These are phyloP conservation scores for Torymus tubicola DNA, from an alignment of 2,888 invertebrate genomes.

Conservation along the genomic window DNA sequence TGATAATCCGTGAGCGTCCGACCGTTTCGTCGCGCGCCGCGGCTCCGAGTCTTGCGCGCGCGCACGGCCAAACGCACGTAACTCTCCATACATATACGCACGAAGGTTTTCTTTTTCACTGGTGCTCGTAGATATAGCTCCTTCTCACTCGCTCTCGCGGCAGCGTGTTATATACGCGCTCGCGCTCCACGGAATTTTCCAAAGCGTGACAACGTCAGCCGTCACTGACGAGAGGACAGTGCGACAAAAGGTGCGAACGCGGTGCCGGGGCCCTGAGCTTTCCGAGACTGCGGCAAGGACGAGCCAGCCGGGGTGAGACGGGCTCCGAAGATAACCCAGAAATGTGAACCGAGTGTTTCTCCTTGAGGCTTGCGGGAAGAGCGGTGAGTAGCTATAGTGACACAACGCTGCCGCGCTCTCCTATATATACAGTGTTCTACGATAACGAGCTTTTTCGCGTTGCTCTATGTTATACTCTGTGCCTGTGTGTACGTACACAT, in stretches of 20 bases:
- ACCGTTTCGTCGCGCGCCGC: conserved; percentile 44
- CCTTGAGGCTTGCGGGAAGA: conserved; percentile 49
- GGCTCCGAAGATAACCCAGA: conserved; percentile 50
- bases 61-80: background rate
- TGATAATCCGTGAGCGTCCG: conserved; percentile 51
- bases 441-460: background rate
- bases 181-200: no score
- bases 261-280: no score
- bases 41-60: conserved; percentile 4
- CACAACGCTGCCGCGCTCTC: background rate
- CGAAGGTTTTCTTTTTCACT: no score
- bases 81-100: background rate
- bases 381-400: conserved; percentile 60
- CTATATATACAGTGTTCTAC: background rate
- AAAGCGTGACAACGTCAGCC: no score
- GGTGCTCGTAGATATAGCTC: no score
- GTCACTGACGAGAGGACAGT: no score
- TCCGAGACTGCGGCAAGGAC: background rate
- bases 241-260: no score
- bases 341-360: conserved; percentile 60
- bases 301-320: background rate
- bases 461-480: background rate
- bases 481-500: background rate
- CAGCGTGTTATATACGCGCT: no score
- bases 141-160: no score